A percentile compares a stretch with the other conserved stretches of the same genome.
Conservation (phyloP, 2,113 vertebrate species). For the Apodemus speciosus region DNA sequence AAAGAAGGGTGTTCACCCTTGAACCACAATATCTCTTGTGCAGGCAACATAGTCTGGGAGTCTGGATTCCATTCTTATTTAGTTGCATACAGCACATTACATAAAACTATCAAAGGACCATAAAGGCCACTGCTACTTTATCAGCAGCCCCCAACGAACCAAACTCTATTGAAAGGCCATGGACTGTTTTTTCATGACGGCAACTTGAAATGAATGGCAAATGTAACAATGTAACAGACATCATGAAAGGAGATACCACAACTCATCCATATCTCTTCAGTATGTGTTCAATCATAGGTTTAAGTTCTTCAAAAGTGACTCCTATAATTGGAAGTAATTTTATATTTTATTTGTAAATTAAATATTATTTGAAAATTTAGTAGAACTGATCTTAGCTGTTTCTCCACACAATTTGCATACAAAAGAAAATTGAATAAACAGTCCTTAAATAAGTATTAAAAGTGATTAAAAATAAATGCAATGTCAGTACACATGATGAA, state of each 20-base stretch:
- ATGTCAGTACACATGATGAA: neutral
- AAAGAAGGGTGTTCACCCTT: neutral
- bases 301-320: neutral
- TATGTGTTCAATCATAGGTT: neutral
- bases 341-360: neutral
- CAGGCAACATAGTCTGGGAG: slow-evolving; percentile 31
- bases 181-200: neutral
- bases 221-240: neutral
- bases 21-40: slow-evolving; percentile 43
- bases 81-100: slow-evolving; percentile 22
- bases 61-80: slow-evolving; percentile 56
- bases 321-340: neutral
- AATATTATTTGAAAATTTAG: neutral
- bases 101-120: slow-evolving; percentile 13
- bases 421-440: neutral
- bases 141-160: neutral
- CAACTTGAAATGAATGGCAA: neutral
- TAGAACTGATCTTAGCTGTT: neutral
- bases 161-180: neutral
- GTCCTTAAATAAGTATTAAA: neutral
- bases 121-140: neutral
- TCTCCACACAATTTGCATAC: neutral
- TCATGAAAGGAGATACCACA: neutral
- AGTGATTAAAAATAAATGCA: neutral
- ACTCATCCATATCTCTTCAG: neutral